Percentiles rank a stretch among this genome's conserved stretches.
Conservation (phyloP, 2,888 invertebrate genomes). For the Rhamnusium bicolor region DNA sequence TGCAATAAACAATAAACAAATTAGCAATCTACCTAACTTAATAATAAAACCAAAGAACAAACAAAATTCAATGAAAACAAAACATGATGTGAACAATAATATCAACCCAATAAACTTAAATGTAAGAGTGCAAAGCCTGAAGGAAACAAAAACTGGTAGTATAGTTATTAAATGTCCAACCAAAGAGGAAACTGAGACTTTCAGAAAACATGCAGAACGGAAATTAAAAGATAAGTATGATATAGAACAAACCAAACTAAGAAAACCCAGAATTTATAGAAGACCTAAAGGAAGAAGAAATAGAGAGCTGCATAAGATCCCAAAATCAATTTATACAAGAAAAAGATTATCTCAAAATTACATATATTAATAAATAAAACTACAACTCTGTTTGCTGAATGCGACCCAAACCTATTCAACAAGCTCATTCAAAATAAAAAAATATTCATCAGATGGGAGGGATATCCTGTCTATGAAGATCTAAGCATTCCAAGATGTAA, state of each 20-base stretch:
- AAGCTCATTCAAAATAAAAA: conserved; percentile 9
- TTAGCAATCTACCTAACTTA: conserved; percentile 6
- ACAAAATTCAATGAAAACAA: conserved; percentile 18
- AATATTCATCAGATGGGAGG: conserved; percentile 26
- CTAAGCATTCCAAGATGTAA: conserved; percentile 11
- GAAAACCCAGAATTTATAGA: conserved; percentile 26
- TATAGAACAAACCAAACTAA: conserved; percentile 29
- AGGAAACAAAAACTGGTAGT: background rate
- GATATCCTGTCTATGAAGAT: conserved; percentile 24
- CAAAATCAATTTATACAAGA: conserved; percentile 9
- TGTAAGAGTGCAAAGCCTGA: background rate
- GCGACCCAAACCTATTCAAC: background rate
- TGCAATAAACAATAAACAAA: no score
- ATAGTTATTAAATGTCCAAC: conserved; percentile 23
- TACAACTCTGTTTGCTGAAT: conserved; percentile 27
- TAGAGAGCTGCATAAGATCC: conserved; percentile 18
- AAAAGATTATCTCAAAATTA: no score
- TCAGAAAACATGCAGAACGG: background rate
- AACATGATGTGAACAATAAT: background rate
- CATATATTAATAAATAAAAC: no score
- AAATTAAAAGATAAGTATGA: conserved; percentile 21
- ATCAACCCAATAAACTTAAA: conserved; percentile 4
- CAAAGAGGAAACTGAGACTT: background rate
- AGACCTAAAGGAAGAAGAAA: conserved; percentile 12
- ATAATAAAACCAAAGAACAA: conserved; percentile 12